Evolutionary conservation across 2,888 invertebrate species (phyloP), one percentile per base, ranked within the genome.

Genomic region (Dioctria rufipes): DNA sequence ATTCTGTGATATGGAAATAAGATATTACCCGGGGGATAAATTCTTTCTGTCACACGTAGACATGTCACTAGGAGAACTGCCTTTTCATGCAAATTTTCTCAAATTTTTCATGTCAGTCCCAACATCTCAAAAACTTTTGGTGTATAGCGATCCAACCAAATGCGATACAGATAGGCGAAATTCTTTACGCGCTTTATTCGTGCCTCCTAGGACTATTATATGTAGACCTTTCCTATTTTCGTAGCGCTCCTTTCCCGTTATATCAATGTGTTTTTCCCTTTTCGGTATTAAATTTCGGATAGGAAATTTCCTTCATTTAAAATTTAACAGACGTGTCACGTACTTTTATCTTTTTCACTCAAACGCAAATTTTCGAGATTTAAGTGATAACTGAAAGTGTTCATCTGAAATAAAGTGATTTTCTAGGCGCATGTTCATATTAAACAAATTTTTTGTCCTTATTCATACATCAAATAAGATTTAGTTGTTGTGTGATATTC

Each of bases 81-180:
- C 61, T 75, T 75, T 75, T 75, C 75, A 75, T 75, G 75, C 43
- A 75, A 75, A 75, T 75, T 75, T 61, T 43, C 43, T 75, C 75
- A 60, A 75, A 75, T 75, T 75, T 75, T 75, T 75, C 75, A 75
- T 61, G 75, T 75, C 75, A 75, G 75, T 43, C 61, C 75, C 75
- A 25, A 75, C 42, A 58, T 25, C 60, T 60, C 75, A 75, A 46
- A 75, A 75, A 75, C 39, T 75, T 75, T 75, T 75, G 75, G 75
- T 75, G 25, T 61, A 60, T 25, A 25, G 43, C 11, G 54, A 71
- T 71, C 39, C 54, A 43, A n/a, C 75, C 75, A 60, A 61, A 75
- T 75, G 61, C 13, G 75, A 75, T 75, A 75, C 75, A 60, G 60
- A 42, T 61, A 75, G 60, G 61, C 42, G 60, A 75, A 39, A 60